Percentiles rank a stretch among this genome's conserved stretches.
Conservation (phyloP, 23 tunicate genomes). For the Halocynthia aurantium region DNA sequence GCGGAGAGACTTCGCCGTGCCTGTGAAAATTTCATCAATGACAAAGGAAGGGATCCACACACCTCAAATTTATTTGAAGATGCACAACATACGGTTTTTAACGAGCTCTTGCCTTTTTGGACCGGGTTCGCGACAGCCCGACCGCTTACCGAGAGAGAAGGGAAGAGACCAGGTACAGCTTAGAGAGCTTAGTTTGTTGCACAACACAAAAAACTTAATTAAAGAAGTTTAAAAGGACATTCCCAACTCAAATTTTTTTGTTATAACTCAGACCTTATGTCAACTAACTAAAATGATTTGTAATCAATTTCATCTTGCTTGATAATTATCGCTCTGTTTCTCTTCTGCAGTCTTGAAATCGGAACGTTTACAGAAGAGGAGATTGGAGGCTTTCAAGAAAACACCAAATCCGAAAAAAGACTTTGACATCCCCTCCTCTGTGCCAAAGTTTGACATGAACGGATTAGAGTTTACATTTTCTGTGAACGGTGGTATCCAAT, state of each 20-base stretch:
- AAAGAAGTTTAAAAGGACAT: not conserved
- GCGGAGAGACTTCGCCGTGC: slow-evolving; percentile 77
- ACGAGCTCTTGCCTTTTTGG: slow-evolving; percentile 84
- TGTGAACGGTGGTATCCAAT: slow-evolving; percentile 71
- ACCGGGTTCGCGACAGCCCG: slow-evolving; percentile 84
- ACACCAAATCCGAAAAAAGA: slow-evolving; percentile 44
- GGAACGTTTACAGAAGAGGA: slow-evolving; percentile 59
- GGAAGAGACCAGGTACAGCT: slow-evolving; percentile 53
- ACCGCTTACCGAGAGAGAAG: slow-evolving; percentile 75
- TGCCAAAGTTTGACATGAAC: slow-evolving; percentile 75
- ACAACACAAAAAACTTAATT: not conserved
- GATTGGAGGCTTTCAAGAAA: slow-evolving; percentile 63
- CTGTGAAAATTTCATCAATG: slow-evolving; percentile 47
- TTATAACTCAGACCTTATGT: not conserved
- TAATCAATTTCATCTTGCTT: too few species aligned
- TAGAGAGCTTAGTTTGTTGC: not conserved
- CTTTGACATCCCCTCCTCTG: slow-evolving; percentile 32
- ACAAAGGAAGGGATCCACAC: slow-evolving; percentile 82
- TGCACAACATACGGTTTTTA: slow-evolving; percentile 85
- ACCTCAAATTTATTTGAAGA: slow-evolving; percentile 57
- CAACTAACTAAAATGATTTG: not conserved
- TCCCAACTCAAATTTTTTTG: not conserved
- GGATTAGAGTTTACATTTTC: slow-evolving; percentile 81
- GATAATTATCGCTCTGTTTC: too few species aligned
- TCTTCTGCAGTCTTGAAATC: slow-evolving; percentile 45